Percentiles rank a stretch among this genome's conserved stretches.
Conservation (phyloP, 1,140 invertebrate species). For the Diachasmimorpha longicaudata region DNA sequence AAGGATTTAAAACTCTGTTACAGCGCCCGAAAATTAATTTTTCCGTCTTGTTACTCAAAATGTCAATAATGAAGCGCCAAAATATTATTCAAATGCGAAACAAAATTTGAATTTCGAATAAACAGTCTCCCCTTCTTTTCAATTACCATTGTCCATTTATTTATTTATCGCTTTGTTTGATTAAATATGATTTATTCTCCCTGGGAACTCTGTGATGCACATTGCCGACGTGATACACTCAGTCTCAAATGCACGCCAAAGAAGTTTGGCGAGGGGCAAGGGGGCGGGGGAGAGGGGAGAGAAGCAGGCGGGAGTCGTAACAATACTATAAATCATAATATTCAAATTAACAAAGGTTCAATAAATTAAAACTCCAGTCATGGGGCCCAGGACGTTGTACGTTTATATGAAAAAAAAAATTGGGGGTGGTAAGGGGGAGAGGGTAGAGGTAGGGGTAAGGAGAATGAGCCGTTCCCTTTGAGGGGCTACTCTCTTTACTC, state of each 20-base stretch:
- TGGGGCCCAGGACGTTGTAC: conserved; percentile 14
- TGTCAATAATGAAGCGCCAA: too few species aligned
- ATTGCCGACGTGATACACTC: conserved; percentile 5
- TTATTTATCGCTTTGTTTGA: conserved; percentile 7
- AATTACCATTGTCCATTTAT: background rate
- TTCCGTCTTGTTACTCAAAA: too few species aligned
- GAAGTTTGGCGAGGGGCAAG: background rate
- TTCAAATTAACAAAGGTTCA: conserved; percentile 43
- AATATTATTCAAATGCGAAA: background rate
- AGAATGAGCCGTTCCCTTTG: conserved; percentile 1
- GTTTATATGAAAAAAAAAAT: conserved; percentile 6
- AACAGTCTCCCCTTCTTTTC: background rate
- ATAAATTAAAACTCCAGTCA: conserved; percentile 40
- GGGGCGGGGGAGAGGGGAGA: background rate
- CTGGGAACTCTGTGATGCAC: background rate
- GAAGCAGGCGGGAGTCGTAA: conserved; percentile 32
- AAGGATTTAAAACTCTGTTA: too few species aligned
- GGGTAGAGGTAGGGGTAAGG: background rate
- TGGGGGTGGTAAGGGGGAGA: background rate
- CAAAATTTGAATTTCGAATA: background rate
- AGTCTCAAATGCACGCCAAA: background rate
- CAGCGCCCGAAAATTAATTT: too few species aligned
- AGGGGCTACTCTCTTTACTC: conserved; percentile 1
- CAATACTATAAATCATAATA: conserved; percentile 43
- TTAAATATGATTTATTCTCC: conserved; percentile 7